A percentile compares a stretch with the other conserved stretches of the same genome.
phyloP scores from a whole-genome alignment of 2,888 invertebrate species.

The Erannis defoliaria region DNA sequence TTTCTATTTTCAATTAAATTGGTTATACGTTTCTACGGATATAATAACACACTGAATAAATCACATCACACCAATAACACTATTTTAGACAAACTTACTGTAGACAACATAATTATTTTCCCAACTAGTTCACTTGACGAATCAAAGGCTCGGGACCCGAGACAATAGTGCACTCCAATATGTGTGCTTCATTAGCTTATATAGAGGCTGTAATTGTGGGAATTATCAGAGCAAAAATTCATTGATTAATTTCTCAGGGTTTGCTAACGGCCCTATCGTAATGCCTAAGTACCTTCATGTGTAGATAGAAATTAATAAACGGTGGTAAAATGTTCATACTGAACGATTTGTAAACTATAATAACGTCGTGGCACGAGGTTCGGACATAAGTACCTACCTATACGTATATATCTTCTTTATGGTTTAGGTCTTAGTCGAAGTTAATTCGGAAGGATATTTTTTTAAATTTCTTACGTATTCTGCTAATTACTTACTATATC shows the following conservation, averaged over 20 bases:
- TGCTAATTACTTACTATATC: too few species aligned
- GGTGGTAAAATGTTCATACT: slow-evolving; percentile 1
- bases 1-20: not conserved
- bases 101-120: slow-evolving; percentile 63
- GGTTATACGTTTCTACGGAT: not conserved
- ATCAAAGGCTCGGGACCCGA: slow-evolving; percentile 49
- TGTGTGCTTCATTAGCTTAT: slow-evolving; percentile 74
- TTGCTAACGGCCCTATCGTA: slow-evolving; percentile 75
- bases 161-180: slow-evolving; percentile 65
- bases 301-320: slow-evolving; percentile 19
- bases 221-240: slow-evolving; percentile 83
- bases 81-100: slow-evolving; percentile 61
- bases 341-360: not conserved
- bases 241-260: slow-evolving; percentile 81
- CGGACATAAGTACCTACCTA: too few species aligned
- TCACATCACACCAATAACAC: slow-evolving; percentile 22
- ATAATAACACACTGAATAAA: not conserved
- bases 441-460: too few species aligned
- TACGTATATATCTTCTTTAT: too few species aligned
- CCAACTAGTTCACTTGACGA: slow-evolving; percentile 39
- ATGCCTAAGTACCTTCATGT: slow-evolving; percentile 56
- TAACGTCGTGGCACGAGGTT: too few species aligned
- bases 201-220: slow-evolving; percentile 82
- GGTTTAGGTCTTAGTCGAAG: too few species aligned
- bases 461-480: too few species aligned